Evolutionary conservation across 2,797 vertebrate genomes (phyloP).

Genomic region (Molossus molossus): DNA sequence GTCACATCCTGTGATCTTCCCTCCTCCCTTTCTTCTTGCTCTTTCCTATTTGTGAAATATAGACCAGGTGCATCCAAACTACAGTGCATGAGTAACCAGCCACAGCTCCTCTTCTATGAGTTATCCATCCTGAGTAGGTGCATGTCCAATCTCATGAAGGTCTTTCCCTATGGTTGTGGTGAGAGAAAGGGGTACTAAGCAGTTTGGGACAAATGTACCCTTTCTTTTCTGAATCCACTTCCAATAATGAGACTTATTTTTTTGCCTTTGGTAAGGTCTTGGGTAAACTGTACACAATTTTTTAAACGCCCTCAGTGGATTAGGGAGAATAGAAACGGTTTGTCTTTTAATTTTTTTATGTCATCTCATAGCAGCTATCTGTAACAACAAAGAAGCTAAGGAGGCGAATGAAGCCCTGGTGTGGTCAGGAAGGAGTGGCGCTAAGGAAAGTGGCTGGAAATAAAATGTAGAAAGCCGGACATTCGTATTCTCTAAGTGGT

Average conservation of each 20-base stretch:
- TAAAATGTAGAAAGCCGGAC: fast-evolving
- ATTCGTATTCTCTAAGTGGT: fast-evolving
- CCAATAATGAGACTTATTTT: not conserved
- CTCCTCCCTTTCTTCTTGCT: not conserved
- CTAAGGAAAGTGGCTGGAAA: not conserved
- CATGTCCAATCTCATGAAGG: fast-evolving
- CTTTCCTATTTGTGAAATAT: too few species aligned
- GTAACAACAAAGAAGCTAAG: not conserved
- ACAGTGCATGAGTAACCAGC: fast-evolving
- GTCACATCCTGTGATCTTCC: not conserved
- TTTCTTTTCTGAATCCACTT: not conserved
- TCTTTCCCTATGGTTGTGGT: not conserved
- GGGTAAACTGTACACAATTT: not conserved
- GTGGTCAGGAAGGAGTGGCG: fast-evolving
- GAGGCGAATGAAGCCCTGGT: not conserved
- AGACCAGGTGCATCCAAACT: not conserved
- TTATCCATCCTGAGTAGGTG: fast-evolving
- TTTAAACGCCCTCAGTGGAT: not conserved
- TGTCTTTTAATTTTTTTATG: not conserved
- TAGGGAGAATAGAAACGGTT: not conserved
- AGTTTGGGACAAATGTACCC: not conserved
- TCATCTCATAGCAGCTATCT: not conserved
- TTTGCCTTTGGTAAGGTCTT: not conserved
- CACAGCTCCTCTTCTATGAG: fast-evolving
- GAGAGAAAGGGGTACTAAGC: fast-evolving